These are phyloP conservation scores for Lonchura striata DNA, from an alignment of 2,113 vertebrate species.

Conservation along the genomic window DNA sequence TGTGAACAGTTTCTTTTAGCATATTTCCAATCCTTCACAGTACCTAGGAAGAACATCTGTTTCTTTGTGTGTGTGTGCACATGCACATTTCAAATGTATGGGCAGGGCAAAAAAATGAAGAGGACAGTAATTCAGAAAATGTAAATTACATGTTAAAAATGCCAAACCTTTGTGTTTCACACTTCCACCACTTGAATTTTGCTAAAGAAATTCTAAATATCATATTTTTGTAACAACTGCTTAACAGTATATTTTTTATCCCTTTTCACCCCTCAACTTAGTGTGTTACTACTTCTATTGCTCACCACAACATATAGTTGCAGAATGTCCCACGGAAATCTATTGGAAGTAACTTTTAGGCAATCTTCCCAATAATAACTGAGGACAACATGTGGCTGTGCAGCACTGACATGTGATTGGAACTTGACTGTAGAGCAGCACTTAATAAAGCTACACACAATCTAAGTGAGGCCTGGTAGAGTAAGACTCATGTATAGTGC, in stretches of 20 bases:
- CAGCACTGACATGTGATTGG: neutral
- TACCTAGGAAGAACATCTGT: neutral
- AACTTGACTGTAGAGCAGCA: neutral
- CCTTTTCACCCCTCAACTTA: neutral
- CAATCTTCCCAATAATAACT: neutral
- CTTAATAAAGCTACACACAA: neutral
- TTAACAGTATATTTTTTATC: neutral
- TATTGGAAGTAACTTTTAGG: neutral
- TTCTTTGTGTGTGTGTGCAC: neutral
- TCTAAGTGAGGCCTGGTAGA: neutral
- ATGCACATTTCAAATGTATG: neutral
- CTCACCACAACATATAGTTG: neutral
- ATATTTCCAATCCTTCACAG: neutral
- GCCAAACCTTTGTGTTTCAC: neutral
- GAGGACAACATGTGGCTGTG: neutral
- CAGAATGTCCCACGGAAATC: neutral
- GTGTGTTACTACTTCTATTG: neutral
- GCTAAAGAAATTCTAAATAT: neutral
- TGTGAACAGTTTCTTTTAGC: neutral
- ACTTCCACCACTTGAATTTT: neutral
- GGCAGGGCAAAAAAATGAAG: neutral
- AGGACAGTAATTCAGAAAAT: neutral
- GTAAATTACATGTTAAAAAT: neutral
- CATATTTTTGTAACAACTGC: neutral
- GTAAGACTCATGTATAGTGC: neutral